Conservation (phyloP, 2,113 vertebrate genomes). For the Alethe diademata region DNA sequence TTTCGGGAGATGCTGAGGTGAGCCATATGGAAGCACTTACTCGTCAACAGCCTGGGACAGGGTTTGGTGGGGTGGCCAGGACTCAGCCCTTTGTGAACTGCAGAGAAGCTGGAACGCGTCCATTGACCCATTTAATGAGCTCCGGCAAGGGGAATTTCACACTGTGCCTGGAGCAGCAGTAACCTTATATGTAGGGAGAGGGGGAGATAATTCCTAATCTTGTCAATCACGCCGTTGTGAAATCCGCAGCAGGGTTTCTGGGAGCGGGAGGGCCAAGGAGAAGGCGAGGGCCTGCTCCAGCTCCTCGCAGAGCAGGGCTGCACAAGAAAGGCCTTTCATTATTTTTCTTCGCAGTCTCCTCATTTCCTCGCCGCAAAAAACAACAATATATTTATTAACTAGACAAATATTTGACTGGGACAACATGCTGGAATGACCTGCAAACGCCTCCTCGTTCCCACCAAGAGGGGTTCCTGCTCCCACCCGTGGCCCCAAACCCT, state of each 20-base stretch:
- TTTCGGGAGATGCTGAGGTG: conserved; percentile 70
- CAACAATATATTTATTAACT: conserved; percentile 66
- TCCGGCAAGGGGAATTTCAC: conserved; percentile 73
- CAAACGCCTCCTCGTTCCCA: conserved; percentile 27
- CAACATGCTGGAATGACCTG: conserved; percentile 59
- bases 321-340: conserved; percentile 58
- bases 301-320: conserved; percentile 9
- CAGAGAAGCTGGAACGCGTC: conserved; percentile 66
- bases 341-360: conserved; percentile 50
- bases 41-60: conserved; percentile 68
- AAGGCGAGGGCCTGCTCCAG: conserved; percentile 36
- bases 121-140: conserved; percentile 74
- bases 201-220: conserved; percentile 66
- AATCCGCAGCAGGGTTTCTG: conserved; percentile 59
- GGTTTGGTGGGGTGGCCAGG: conserved; percentile 67
- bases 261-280: conserved; percentile 47
- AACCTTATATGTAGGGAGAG: conserved; percentile 66
- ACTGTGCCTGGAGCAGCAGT: conserved; percentile 70
- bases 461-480: conserved; percentile 22
- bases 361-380: conserved; percentile 56
- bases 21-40: conserved; percentile 75
- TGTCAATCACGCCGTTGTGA: conserved; percentile 72
- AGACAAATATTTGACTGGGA: conserved; percentile 65
- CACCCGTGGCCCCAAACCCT: background rate
- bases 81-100: conserved; percentile 69